phyloP scores from a whole-genome alignment of 2,113 vertebrate species.

The Leucoraja erinaceus region DNA sequence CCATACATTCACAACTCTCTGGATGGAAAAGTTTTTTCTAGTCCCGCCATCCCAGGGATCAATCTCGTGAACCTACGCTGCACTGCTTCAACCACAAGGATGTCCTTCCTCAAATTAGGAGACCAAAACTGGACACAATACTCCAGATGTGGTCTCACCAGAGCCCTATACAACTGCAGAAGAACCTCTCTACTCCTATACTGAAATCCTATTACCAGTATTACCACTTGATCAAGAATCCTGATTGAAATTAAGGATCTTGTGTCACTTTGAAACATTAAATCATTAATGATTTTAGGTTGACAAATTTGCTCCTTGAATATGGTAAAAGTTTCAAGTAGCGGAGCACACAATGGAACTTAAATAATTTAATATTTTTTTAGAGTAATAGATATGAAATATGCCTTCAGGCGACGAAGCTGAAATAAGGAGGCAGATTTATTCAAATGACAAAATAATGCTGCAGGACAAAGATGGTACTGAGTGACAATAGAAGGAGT shows the following conservation, averaged over 20 bases:
- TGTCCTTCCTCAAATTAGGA: no score
- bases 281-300: neutral
- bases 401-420: neutral
- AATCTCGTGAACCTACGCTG: no score
- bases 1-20: no score
- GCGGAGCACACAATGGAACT: neutral
- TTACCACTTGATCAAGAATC: neutral
- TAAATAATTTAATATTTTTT: neutral
- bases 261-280: neutral
- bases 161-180: no score
- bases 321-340: neutral
- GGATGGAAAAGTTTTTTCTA: no score
- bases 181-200: no score
- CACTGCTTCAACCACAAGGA: no score
- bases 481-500: neutral
- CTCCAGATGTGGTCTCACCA: no score
- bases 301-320: neutral
- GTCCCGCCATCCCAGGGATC: no score
- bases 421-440: neutral
- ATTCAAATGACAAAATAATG: neutral
- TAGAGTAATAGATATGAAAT: neutral
- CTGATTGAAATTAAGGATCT: neutral
- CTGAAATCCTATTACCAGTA: no score
- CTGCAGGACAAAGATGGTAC: neutral
- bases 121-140: no score